A percentile compares a stretch with the other conserved stretches of the same genome.
phyloP scores from a whole-genome alignment of 1,140 invertebrate genomes.

The Procambarus clarkii region DNA sequence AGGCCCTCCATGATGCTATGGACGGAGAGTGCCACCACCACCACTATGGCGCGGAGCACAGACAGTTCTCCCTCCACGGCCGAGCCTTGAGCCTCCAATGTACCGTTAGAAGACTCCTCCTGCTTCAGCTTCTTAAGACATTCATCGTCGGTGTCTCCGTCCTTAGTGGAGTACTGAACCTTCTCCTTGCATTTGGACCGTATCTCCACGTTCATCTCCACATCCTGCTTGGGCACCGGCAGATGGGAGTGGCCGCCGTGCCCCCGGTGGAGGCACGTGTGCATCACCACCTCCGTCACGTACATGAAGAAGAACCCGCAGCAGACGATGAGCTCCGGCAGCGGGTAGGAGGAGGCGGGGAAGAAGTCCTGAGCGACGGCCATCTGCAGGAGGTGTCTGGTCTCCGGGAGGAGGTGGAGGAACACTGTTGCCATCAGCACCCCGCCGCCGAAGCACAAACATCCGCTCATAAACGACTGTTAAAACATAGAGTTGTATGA shows the following conservation, averaged over 20 bases:
- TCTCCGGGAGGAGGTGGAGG: conserved; percentile 92
- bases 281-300: conserved; percentile 78
- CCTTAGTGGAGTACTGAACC: neutral
- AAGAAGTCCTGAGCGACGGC: conserved; percentile 32
- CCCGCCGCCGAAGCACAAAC: conserved; percentile 92
- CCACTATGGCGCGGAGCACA: conserved; percentile 76
- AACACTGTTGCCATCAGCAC: conserved; percentile 93
- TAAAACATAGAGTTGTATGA: neutral
- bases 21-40: conserved; percentile 81
- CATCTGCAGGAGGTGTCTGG: conserved; percentile 79
- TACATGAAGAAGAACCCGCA: conserved; percentile 80
- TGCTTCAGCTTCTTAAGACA: conserved; percentile 18
- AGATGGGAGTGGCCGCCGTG: neutral
- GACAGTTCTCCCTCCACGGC: conserved; percentile 20
- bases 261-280: conserved; percentile 69
- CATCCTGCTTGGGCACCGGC: neutral
- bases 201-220: neutral
- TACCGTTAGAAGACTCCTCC: neutral
- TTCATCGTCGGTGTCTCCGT: neutral
- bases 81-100: neutral
- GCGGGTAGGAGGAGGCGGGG: conserved; percentile 74
- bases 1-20: conserved; percentile 84
- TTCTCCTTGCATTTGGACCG: neutral
- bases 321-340: conserved; percentile 79
- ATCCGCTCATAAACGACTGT: conserved; percentile 75